A percentile compares a stretch with the other conserved stretches of the same genome.
phyloP scores from a whole-genome alignment of 1,140 invertebrate genomes.

The Coelopa frigida region DNA sequence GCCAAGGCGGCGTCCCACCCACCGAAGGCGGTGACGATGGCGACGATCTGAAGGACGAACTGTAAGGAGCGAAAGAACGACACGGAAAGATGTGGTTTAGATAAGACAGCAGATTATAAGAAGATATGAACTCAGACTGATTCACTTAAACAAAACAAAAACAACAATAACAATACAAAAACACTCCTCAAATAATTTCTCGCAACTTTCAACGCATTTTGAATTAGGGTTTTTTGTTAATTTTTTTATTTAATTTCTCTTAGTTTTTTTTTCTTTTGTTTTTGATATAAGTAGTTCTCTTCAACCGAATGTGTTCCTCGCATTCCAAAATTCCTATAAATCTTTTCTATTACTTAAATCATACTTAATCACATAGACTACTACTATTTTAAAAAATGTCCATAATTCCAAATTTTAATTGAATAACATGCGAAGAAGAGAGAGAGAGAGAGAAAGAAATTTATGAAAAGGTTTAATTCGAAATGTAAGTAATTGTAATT shows the following conservation, averaged over 20 bases:
- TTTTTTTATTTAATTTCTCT: not conserved
- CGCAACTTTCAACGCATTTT: not conserved
- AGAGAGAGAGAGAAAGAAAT: no score
- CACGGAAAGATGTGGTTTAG: not conserved
- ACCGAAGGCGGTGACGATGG: constrained; percentile 59
- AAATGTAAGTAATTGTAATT: constrained; percentile 5
- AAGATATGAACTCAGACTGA: constrained; percentile 15
- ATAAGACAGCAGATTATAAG: not conserved
- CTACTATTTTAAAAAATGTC: no score
- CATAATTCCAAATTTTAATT: no score
- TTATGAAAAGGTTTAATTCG: no score
- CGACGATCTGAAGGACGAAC: constrained; percentile 79
- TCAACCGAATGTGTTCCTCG: not conserved
- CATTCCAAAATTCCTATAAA: not conserved
- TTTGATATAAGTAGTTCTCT: no score
- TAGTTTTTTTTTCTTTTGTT: constrained; percentile 1
- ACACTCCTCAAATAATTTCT: constrained; percentile 9
- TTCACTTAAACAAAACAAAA: constrained; percentile 15
- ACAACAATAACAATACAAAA: constrained; percentile 9
- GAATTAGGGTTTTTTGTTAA: not conserved
- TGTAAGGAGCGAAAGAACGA: constrained; percentile 53
- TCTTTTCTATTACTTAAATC: no score
- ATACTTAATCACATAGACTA: no score
- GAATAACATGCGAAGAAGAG: no score
- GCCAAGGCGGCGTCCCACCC: constrained; percentile 66